These are phyloP conservation scores for Manis javanica DNA, from an alignment of 2,797 vertebrate species.

Conservation along the genomic window DNA sequence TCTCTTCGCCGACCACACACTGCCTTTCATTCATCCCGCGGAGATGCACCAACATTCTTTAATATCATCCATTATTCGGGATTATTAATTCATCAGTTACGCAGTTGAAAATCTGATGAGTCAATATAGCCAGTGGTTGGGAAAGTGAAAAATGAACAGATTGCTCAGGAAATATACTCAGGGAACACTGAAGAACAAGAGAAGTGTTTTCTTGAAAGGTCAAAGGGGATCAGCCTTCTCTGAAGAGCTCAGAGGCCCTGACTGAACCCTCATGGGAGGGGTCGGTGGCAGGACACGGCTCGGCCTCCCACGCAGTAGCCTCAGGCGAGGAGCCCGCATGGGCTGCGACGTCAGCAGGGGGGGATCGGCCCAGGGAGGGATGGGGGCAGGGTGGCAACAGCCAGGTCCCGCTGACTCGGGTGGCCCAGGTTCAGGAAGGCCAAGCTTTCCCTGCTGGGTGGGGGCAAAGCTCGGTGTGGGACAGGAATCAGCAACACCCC, in stretches of 20 bases:
- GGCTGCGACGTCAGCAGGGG: no score
- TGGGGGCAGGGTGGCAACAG: no score
- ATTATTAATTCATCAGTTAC: conserved; percentile 67
- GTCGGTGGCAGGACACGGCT: no score
- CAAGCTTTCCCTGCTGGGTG: no score
- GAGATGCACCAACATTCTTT: conserved; percentile 58
- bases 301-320: no score
- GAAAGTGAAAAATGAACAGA: neutral
- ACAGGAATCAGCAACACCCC: no score
- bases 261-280: fast-evolving
- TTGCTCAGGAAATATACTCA: neutral
- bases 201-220: neutral
- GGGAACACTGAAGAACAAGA: neutral
- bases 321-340: no score
- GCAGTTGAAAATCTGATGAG: conserved; percentile 56
- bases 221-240: neutral
- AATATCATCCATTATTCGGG: conserved; percentile 53
- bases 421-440: no score
- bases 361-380: no score
- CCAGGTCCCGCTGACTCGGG: no score
- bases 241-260: neutral
- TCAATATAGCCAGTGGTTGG: neutral
- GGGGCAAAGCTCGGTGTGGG: no score
- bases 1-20: neutral
- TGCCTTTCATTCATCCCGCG: conserved; percentile 63